These are phyloP conservation scores for Craseonycteris thonglongyai DNA, from an alignment of 2,113 vertebrate species.

Conservation along the genomic window DNA sequence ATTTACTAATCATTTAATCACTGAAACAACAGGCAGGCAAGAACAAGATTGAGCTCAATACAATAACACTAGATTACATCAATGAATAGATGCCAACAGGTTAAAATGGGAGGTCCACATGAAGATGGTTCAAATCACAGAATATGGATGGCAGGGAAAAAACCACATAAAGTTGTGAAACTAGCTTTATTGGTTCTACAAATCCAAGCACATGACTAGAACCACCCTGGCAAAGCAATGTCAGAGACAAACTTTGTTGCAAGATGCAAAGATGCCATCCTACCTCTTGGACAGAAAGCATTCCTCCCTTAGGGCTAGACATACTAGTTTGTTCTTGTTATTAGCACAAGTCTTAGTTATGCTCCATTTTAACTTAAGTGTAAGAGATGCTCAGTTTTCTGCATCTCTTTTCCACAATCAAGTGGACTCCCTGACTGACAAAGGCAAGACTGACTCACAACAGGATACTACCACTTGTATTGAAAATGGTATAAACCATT, in stretches of 20 bases:
- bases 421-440: background rate
- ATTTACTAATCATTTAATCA: constrained; percentile 50
- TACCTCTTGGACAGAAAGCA: background rate
- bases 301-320: background rate
- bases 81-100: background rate
- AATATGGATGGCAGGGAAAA: background rate
- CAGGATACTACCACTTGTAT: constrained; percentile 13
- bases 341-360: background rate
- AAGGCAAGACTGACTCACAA: constrained; percentile 30
- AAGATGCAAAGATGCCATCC: background rate
- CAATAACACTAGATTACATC: constrained; percentile 7
- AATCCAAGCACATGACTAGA: constrained; percentile 34
- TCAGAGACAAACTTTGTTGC: background rate
- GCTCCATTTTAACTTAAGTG: constrained; percentile 26
- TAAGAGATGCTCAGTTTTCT: constrained; percentile 12
- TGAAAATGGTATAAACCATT: background rate
- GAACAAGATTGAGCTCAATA: constrained; percentile 43
- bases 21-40: constrained; percentile 58
- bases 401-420: background rate
- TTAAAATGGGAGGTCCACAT: background rate
- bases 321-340: background rate
- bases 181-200: constrained; percentile 17
- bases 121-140: background rate
- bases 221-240: background rate
- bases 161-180: background rate